Percentiles rank a stretch among this genome's conserved stretches.
Conservation (phyloP, 1,140 invertebrate genomes). For the Ylistrum balloti region DNA sequence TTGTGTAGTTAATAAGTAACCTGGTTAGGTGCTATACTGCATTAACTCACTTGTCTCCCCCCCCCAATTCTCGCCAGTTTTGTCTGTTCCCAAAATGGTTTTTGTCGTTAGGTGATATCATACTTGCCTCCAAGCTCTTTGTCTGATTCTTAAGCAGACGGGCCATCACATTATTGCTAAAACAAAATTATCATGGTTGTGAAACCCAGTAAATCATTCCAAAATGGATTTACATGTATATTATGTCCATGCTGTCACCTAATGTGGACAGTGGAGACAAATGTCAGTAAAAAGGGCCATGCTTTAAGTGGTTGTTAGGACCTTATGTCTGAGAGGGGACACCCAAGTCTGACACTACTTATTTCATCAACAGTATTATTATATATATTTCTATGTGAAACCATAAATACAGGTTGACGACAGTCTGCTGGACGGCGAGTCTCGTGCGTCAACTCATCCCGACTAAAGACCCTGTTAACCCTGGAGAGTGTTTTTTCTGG, state of each 20-base stretch:
- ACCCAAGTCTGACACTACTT: neutral
- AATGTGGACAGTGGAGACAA: neutral
- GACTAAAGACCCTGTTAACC: too few relatives aligned
- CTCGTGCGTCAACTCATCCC: neutral
- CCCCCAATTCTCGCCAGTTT: neutral
- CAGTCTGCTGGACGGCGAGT: neutral
- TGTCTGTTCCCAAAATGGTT: neutral
- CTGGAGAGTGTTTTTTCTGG: too few relatives aligned
- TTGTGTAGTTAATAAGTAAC: neutral
- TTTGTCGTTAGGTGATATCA: neutral
- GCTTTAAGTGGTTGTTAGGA: neutral
- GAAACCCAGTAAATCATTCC: neutral
- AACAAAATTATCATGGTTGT: neutral
- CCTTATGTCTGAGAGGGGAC: neutral
- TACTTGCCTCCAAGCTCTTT: neutral
- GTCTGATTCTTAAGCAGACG: neutral
- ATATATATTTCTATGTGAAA: neutral
- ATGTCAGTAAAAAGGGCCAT: neutral
- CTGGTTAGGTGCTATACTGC: neutral
- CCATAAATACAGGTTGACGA: neutral
- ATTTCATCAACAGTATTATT: neutral
- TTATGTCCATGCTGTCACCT: neutral
- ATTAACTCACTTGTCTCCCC: neutral
- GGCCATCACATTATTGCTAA: neutral
- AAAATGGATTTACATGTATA: neutral